Evolutionary conservation across 2,888 invertebrate genomes (phyloP), one percentile per base, ranked within the genome.

Genomic region (Sesia bembeciformis): DNA sequence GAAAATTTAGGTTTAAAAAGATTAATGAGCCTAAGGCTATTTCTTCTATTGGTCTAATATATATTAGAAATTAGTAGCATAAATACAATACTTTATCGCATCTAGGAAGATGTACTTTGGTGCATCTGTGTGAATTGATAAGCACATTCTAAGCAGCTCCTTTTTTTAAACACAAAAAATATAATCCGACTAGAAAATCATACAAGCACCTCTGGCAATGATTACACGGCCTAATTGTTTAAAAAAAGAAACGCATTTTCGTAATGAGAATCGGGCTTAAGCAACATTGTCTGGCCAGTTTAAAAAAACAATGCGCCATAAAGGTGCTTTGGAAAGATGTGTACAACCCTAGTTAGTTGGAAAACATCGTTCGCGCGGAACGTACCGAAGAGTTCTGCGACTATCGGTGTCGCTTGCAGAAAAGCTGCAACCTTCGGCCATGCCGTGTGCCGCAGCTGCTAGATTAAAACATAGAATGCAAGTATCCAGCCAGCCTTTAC

Each of bases 291-390:
- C 65, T 63, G 61, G 60, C 57, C 61, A 58, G 57, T 55, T 56
- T 56, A 49, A 62, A 66, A 74, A 79, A 78, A 88, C 87, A 88
- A 87, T 87, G 80, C 69, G 60, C 73, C 72, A 76, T 85, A 81
- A 84, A 83, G 74, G 74, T 57, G 69, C 66, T 67, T 76, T 67
- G 68, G 68, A 70, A 74, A 76, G 71, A 78, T 72, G 74, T 70
- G 73, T 70, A 66, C 84, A 84, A 76, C 85, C 87, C 87, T 85
- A 76, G 78, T 78, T 74, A 79, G 83, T 81, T 66, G 70, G 68
- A 57, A 76, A 72, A 62, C 75, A 72, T 70, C 81, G 76, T 70
- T 81, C 76, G 80, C 70, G 80, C 73, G 78, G 74, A 81, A 81
- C 82, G 78, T 74, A 72, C 51, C 58, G 56, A 56, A 55, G 60